Evolutionary conservation across 2,797 vertebrate genomes (phyloP).

Genomic region (Myioborus miniatus): DNA sequence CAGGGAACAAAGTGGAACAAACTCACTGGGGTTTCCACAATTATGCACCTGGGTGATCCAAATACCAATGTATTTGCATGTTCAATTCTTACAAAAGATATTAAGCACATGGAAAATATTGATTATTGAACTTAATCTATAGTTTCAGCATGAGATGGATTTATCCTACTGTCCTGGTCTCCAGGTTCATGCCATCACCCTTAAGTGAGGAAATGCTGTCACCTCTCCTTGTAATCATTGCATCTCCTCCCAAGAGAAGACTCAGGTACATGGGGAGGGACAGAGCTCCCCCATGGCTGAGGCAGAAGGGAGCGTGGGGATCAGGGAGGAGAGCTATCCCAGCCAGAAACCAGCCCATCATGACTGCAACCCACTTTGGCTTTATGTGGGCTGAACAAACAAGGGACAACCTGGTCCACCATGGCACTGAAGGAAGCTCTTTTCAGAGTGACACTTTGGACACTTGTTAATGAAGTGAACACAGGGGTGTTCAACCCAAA

Average conservation of each 20-base stretch:
- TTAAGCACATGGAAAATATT: neutral
- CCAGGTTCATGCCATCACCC: neutral
- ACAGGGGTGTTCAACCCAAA: neutral
- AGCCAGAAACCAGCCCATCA: neutral
- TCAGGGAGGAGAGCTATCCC: neutral
- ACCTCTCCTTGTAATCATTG: neutral
- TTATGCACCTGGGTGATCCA: neutral
- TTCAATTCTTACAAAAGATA: neutral
- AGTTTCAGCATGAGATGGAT: neutral
- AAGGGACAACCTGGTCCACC: neutral
- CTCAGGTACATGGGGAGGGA: accelerated
- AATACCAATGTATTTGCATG: neutral
- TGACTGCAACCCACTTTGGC: accelerated
- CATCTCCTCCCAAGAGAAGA: accelerated
- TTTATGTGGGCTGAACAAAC: neutral
- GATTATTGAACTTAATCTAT: neutral
- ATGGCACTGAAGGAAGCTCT: neutral
- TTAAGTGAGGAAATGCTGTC: neutral
- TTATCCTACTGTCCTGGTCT: neutral
- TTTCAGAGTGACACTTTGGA: neutral
- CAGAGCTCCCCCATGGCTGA: accelerated
- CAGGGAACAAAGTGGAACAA: neutral
- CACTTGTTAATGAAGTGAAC: neutral
- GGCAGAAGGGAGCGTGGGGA: neutral
- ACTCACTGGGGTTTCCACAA: neutral